Conservation (phyloP, 2,888 invertebrate species). For the Parnassius smintheus region DNA sequence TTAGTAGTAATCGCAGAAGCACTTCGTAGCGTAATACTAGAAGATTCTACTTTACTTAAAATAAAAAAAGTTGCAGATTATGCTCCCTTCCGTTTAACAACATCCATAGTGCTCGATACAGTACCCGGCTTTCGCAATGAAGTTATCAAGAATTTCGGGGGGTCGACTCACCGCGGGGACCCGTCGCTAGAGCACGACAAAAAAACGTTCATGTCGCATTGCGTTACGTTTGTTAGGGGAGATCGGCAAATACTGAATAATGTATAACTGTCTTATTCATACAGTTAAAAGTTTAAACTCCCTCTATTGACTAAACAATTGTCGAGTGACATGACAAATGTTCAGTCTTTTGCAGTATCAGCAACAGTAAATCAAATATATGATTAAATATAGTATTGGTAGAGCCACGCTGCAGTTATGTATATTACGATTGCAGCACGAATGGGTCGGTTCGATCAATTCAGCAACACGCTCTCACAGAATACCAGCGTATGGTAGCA, state of each 20-base stretch:
- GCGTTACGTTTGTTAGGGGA: conserved; percentile 58
- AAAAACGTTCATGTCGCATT: conserved; percentile 63
- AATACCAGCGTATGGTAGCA: too few species aligned
- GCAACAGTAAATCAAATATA: conserved; percentile 13
- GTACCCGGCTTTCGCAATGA: conserved; percentile 60
- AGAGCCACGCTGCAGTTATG: too few species aligned
- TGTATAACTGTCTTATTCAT: conserved; percentile 63
- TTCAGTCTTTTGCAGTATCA: conserved; percentile 33
- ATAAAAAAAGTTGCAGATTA: conserved; percentile 35
- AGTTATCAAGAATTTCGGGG: conserved; percentile 71
- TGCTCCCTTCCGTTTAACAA: conserved; percentile 46
- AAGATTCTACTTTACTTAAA: background rate
- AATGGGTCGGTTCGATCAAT: too few species aligned
- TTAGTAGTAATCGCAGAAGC: too few species aligned
- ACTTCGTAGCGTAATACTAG: too few species aligned
- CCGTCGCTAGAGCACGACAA: conserved; percentile 39
- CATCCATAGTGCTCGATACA: conserved; percentile 38
- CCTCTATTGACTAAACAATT: conserved; percentile 68
- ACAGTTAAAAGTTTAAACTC: conserved; percentile 72
- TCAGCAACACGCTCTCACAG: too few species aligned
- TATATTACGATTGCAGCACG: too few species aligned
- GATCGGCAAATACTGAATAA: conserved; percentile 68
- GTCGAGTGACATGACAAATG: conserved; percentile 53
- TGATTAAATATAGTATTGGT: background rate
- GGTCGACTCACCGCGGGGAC: conserved; percentile 50